Conservation (phyloP, 2,113 vertebrate species). For the Sphyrna mokarran region DNA sequence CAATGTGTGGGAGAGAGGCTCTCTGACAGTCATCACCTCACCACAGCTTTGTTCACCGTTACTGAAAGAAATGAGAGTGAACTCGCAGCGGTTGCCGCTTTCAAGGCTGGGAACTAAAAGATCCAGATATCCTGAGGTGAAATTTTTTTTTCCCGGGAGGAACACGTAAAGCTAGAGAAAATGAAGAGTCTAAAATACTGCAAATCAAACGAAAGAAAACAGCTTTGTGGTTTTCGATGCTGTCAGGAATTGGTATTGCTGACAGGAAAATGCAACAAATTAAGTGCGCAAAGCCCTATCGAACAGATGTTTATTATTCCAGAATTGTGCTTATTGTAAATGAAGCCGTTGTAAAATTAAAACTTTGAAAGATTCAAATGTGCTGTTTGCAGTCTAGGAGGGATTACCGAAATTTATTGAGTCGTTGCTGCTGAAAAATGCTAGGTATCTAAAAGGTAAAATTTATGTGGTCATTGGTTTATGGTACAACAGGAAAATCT, state of each 20-base stretch:
- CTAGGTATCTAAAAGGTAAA: not conserved
- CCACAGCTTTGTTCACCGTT: not conserved
- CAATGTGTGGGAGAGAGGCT: not conserved
- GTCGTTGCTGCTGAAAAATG: not conserved
- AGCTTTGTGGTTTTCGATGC: not conserved
- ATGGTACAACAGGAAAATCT: not conserved
- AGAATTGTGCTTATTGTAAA: not conserved
- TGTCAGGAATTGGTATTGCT: not conserved
- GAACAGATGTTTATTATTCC: too few relatives aligned
- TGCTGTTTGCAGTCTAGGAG: too few relatives aligned
- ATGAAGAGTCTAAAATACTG: not conserved
- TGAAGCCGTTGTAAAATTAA: not conserved
- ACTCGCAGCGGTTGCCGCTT: not conserved
- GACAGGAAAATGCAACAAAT: not conserved
- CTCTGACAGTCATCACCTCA: not conserved
- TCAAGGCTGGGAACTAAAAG: not conserved
- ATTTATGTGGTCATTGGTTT: not conserved
- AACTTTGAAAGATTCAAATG: not conserved
- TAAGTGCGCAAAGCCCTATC: not conserved
- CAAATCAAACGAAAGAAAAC: not conserved
- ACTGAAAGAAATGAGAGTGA: not conserved
- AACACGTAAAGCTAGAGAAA: not conserved
- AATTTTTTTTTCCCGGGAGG: not conserved
- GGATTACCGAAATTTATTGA: not conserved
- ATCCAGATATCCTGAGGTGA: not conserved